Evolutionary conservation across 2,888 invertebrate genomes (phyloP).

Genomic region (Cataglyphis cursor): DNA sequence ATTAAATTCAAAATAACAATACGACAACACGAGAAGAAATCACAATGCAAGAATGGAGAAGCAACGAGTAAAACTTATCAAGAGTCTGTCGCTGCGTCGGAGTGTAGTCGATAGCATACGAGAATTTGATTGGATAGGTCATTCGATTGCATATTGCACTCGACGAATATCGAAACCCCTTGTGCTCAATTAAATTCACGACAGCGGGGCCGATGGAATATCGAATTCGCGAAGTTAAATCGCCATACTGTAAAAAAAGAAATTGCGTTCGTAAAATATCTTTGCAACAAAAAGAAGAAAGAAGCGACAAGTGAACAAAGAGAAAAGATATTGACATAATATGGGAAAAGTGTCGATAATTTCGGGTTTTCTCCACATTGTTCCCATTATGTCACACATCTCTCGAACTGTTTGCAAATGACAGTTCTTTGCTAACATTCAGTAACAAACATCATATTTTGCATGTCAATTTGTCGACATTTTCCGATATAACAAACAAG

Average conservation of each 20-base stretch:
- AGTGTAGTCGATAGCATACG: conserved; percentile 63
- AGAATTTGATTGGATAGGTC: conserved; percentile 72
- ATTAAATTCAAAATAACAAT: conserved; percentile 1
- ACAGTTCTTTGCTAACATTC: conserved; percentile 30
- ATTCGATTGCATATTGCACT: conserved; percentile 72
- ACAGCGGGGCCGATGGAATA: conserved; percentile 61
- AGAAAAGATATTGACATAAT: conserved; percentile 45
- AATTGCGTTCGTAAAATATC: conserved; percentile 44
- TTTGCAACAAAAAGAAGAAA: conserved; percentile 46
- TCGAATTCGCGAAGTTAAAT: conserved; percentile 66
- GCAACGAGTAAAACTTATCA: conserved; percentile 72
- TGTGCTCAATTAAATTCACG: conserved; percentile 73
- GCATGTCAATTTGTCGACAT: neutral
- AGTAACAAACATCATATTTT: conserved; percentile 14
- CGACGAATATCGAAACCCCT: conserved; percentile 72
- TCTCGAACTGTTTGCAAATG: conserved; percentile 29
- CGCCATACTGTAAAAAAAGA: conserved; percentile 30
- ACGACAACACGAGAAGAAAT: conserved; percentile 20
- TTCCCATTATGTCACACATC: conserved; percentile 30
- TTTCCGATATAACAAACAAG: conserved; percentile 2
- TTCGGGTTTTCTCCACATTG: conserved; percentile 14
- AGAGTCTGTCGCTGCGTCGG: conserved; percentile 61
- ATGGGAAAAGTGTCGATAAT: conserved; percentile 38
- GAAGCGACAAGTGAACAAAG: neutral
- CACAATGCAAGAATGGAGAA: conserved; percentile 29